These are phyloP conservation scores for Thumatha senex DNA, from an alignment of 2,888 invertebrate genomes.

Conservation along the genomic window DNA sequence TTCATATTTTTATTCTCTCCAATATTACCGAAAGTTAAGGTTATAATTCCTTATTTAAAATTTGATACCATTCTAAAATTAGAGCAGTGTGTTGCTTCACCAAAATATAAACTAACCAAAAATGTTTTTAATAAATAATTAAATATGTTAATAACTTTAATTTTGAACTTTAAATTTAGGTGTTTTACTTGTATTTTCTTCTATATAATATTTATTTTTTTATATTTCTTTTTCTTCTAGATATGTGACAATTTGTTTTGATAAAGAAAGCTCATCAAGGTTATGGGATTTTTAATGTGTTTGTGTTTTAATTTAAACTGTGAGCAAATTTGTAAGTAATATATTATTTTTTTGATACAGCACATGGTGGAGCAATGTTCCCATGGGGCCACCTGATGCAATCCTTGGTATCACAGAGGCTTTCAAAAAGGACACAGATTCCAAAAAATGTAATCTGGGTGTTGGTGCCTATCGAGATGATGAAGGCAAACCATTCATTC, in stretches of 20 bases:
- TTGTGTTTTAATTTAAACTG: background rate
- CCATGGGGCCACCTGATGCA: conserved; percentile 98
- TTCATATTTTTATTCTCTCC: too few species aligned
- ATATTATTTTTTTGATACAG: conserved; percentile 65
- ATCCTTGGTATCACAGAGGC: conserved; percentile 99
- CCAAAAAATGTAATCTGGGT: conserved; percentile 98
- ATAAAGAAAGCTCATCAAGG: conserved; percentile 2
- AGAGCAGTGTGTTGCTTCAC: background rate
- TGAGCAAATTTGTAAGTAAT: background rate
- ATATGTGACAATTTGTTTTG: conserved; percentile 5
- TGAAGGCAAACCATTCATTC: conserved; percentile 96
- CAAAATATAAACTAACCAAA: too few species aligned
- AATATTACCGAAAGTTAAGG: background rate
- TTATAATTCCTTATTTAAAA: background rate
- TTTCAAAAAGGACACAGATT: conserved; percentile 93
- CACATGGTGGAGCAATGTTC: conserved; percentile 94
- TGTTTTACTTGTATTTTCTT: background rate
- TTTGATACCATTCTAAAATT: background rate
- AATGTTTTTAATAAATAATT: background rate
- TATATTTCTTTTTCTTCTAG: conserved; percentile 5
- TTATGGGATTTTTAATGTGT: conserved; percentile 1
- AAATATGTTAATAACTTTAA: too few species aligned
- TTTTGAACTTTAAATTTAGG: too few species aligned
- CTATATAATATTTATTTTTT: background rate
- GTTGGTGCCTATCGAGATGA: conserved; percentile 99